A percentile compares a stretch with the other conserved stretches of the same genome.
Conservation (phyloP, 1,140 invertebrate genomes). For the Euwallacea similis region DNA sequence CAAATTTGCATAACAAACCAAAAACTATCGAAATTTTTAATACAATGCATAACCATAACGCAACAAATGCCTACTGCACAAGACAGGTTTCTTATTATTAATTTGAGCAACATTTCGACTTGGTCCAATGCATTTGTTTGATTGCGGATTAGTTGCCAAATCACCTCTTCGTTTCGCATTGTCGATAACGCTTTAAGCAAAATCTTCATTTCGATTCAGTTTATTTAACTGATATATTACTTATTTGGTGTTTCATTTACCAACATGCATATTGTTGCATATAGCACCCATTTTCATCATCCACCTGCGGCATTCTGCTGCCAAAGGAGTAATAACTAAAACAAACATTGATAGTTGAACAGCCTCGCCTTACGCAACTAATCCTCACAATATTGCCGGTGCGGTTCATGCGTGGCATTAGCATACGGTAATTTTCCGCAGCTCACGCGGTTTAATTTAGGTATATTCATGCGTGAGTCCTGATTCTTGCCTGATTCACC, state of each 20-base stretch:
- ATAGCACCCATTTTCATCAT: no score
- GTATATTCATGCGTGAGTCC: no score
- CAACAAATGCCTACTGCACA: neutral
- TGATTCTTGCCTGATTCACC: no score
- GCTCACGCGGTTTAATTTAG: no score
- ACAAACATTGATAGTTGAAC: slow-evolving; percentile 4
- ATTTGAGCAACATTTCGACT: neutral
- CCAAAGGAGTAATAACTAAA: neutral
- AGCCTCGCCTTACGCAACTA: neutral
- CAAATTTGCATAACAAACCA: neutral
- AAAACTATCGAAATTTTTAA: neutral
- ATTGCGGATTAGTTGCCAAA: neutral
- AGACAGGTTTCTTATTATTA: slow-evolving; percentile 5
- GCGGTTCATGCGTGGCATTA: no score
- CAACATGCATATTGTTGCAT: no score
- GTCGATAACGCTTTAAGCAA: neutral
- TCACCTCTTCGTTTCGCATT: slow-evolving; percentile 3
- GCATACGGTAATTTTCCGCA: no score
- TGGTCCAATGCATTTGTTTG: slow-evolving; percentile 2
- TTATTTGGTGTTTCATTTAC: no score
- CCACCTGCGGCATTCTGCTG: neutral
- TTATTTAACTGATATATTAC: no score
- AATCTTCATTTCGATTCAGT: neutral
- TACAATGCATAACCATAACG: neutral
- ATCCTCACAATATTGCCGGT: neutral